These are phyloP conservation scores for Nasalis larvatus DNA, from an alignment of 2,113 vertebrate species.

Conservation along the genomic window DNA sequence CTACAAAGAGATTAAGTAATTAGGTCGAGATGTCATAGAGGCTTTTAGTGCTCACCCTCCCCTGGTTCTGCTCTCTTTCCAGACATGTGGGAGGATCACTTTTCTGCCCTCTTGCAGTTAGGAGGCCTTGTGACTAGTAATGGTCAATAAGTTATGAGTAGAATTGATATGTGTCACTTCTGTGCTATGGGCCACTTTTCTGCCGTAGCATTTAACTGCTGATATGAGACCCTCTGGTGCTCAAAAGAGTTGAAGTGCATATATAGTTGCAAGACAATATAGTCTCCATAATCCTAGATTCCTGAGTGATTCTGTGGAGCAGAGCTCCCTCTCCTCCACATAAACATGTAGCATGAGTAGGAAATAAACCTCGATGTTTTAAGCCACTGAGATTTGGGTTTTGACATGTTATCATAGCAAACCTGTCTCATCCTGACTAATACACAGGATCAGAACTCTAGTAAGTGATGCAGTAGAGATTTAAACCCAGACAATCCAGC, in stretches of 20 bases:
- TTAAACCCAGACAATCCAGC: not conserved
- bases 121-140: not conserved
- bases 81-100: not conserved
- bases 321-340: not conserved
- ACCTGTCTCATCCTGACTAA: not conserved
- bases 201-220: not conserved
- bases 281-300: not conserved
- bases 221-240: not conserved
- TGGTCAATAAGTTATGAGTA: not conserved
- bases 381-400: not conserved
- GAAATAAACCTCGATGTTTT: not conserved
- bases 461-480: not conserved
- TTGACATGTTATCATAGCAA: not conserved
- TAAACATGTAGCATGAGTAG: not conserved
- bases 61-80: not conserved
- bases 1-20: not conserved
- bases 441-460: not conserved
- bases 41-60: not conserved
- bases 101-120: not conserved
- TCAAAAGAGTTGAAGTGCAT: not conserved
- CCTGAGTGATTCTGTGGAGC: not conserved
- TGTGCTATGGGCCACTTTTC: not conserved
- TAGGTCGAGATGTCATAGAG: not conserved
- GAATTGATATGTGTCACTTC: not conserved
- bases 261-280: not conserved